These are phyloP conservation scores for Callithrix jacchus DNA, from an alignment of 2,113 vertebrate species.

Conservation along the genomic window DNA sequence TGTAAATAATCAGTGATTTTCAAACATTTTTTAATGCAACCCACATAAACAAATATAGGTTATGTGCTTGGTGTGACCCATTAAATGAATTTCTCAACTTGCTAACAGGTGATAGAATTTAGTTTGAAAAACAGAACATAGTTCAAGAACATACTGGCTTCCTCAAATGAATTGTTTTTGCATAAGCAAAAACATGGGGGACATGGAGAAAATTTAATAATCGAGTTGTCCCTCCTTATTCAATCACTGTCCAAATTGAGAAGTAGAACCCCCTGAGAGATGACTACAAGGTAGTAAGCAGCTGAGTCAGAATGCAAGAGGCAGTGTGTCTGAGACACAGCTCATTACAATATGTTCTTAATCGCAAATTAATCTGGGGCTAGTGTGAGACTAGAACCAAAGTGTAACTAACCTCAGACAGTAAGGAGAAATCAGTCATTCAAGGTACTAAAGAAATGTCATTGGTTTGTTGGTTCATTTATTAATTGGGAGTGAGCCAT, in stretches of 20 bases:
- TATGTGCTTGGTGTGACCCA: background rate
- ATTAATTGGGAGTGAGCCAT: constrained; percentile 70
- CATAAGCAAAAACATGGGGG: background rate
- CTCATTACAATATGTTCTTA: background rate
- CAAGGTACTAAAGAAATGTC: constrained; percentile 35
- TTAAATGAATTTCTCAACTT: background rate
- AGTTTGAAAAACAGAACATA: constrained; percentile 13
- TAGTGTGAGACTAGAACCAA: background rate
- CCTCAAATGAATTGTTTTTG: background rate
- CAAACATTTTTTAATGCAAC: background rate
- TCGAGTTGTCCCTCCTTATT: background rate
- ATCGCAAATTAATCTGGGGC: background rate
- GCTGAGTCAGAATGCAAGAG: background rate
- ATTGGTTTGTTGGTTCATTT: constrained; percentile 69
- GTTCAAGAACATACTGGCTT: background rate
- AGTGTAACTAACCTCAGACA: background rate
- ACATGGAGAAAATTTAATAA: background rate
- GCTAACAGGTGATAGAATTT: background rate
- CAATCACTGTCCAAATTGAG: background rate
- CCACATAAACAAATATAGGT: background rate
- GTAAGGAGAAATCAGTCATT: constrained; percentile 51
- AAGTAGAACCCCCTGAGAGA: background rate
- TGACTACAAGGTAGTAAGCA: background rate
- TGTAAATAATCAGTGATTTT: background rate
- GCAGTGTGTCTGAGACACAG: background rate